phyloP scores from a whole-genome alignment of 1,140 invertebrate species.

The Xylocopa sonorina region DNA sequence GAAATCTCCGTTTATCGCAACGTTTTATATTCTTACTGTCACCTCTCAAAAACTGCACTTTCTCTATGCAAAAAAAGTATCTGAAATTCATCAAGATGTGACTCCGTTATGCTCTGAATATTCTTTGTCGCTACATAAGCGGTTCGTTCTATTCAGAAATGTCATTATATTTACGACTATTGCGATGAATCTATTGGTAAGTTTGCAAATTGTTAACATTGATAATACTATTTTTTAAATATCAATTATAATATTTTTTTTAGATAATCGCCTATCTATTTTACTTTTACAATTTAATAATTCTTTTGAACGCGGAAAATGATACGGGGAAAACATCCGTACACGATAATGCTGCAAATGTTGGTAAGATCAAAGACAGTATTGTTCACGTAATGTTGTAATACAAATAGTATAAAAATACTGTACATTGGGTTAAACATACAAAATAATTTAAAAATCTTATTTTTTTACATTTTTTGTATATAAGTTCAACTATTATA shows the following conservation, averaged over 20 bases:
- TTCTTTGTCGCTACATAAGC: constrained; percentile 2
- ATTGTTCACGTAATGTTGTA: background rate
- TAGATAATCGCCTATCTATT: background rate
- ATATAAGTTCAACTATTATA: background rate
- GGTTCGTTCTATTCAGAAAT: background rate
- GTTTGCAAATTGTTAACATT: background rate
- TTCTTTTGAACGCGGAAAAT: background rate
- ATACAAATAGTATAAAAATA: too few relatives aligned
- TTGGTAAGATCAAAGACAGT: background rate
- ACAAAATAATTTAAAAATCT: too few relatives aligned
- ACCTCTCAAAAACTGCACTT: background rate
- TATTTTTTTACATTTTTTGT: background rate
- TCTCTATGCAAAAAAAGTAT: background rate
- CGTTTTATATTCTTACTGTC: background rate
- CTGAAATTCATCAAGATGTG: background rate
- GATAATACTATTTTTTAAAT: background rate
- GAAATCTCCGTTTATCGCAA: background rate
- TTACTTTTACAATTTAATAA: background rate
- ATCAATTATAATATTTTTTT: background rate
- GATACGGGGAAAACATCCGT: background rate
- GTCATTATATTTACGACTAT: background rate
- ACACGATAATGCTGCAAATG: background rate
- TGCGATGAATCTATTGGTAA: background rate
- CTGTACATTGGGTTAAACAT: too few relatives aligned
- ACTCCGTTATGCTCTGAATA: constrained; percentile 1